Evolutionary conservation across 2,113 vertebrate species (phyloP).

Genomic region (Phylloscopus trochilus): DNA sequence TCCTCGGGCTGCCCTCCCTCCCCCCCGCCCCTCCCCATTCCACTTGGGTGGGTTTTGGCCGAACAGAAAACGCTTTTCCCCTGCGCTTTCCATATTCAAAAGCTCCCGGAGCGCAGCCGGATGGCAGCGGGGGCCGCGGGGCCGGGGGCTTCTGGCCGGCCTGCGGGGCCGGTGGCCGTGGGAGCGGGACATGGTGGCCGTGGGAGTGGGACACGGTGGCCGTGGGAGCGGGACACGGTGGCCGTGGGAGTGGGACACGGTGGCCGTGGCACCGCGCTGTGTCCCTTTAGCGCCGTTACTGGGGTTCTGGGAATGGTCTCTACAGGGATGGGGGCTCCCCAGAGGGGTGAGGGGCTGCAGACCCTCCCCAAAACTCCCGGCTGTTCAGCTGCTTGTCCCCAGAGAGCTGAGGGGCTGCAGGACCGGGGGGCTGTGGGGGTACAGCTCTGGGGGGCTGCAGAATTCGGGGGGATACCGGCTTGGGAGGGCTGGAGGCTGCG

Average conservation of each 20-base stretch:
- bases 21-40: slow-evolving; percentile 45
- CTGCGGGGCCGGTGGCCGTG: not conserved
- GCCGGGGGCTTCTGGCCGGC: not conserved
- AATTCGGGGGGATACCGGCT: not conserved
- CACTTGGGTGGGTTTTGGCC: slow-evolving; percentile 59
- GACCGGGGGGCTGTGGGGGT: not conserved
- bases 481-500: too few relatives aligned
- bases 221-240: too few relatives aligned
- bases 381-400: rapidly evolving
- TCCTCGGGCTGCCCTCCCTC: slow-evolving; percentile 34
- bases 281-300: rapidly evolving
- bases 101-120: not conserved
- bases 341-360: not conserved
- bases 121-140: not conserved
- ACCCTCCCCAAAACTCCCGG: not conserved
- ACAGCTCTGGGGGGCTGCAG: too few relatives aligned
- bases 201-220: too few relatives aligned
- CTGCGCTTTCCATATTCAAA: slow-evolving; percentile 36
- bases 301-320: not conserved
- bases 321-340: not conserved
- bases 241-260: not conserved
- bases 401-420: not conserved
- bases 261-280: rapidly evolving
- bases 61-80: slow-evolving; percentile 31
- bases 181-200: not conserved